Evolutionary conservation across 2,888 invertebrate genomes (phyloP), one percentile per base, ranked within the genome.

Genomic region (Lasioglossum calceatum): DNA sequence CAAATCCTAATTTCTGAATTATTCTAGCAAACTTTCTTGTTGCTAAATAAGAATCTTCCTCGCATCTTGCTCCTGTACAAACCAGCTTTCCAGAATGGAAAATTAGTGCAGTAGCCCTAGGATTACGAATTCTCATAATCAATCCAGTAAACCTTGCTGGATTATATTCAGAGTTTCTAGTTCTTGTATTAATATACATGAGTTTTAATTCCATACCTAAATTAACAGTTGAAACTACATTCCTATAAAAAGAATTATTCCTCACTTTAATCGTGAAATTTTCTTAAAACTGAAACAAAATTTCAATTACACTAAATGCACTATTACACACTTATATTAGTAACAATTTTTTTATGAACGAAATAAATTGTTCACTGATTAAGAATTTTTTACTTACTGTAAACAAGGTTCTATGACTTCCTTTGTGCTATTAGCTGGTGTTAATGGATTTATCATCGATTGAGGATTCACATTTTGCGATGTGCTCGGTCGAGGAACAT

Each of bases 31-130:
- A 98, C 94, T 98, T 98, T 89, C 98, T 96, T 0, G 98, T 97
- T 1, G 98, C 98, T 86, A 98, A 95, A 92, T 97, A 97, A 0
- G 98, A 97, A 94, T 98, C 97, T 72, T 97, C 96, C 95, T 98
- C 98, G 94, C 97, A 97, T 93, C 97, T 97, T 4, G 98, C 97
- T 7, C 98, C 98, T 0, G 98, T 98, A 91, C 98, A 97, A 0
- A 98, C 97, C 79, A 98, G 96, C 96, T 98, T 98, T 0, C 98
- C 98, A 12, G 98, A 98, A 90, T 97, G 97, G 94, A 98, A 98
- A 61, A 97, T 97, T 36, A 97, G 94, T 16, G 97, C 97, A 4
- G 97, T 97, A 44, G 97, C 97, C 91, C 97, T 96, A 0, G 98
- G 98, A 88, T 97, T 97, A 78, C 97, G 95, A 94, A 98, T 97